These are phyloP conservation scores for Hassar affinis DNA, from an alignment of 2,113 vertebrate species.

Conservation along the genomic window DNA sequence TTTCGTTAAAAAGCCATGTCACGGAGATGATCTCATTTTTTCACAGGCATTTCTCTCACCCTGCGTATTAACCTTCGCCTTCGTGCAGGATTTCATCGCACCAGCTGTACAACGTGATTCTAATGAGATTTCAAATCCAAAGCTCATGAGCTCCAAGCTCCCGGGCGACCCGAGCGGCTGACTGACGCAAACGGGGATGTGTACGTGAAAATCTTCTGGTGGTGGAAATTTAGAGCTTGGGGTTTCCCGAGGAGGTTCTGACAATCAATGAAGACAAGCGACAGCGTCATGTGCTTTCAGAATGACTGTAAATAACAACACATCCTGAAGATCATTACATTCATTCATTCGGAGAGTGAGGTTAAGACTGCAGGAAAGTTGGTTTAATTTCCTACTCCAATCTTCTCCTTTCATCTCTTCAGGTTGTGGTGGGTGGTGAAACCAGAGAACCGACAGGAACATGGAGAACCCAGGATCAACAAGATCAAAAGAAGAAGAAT, in stretches of 20 bases:
- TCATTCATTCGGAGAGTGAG: background rate
- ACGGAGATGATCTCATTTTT: slow-evolving; percentile 6
- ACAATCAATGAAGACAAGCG: background rate
- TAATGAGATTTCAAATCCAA: background rate
- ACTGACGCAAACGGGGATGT: background rate
- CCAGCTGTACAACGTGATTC: background rate
- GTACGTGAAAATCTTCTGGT: background rate
- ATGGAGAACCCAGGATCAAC: background rate
- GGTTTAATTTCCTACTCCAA: background rate
- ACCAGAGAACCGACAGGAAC: background rate
- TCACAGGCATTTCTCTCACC: background rate
- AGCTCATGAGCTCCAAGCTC: background rate
- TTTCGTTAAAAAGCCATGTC: slow-evolving; percentile 20
- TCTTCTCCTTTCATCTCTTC: background rate
- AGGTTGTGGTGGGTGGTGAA: background rate
- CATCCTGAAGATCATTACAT: background rate
- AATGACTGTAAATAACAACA: background rate
- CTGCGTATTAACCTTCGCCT: background rate
- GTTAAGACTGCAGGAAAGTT: background rate
- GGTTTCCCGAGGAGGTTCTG: too few relatives aligned
- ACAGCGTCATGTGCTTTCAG: background rate
- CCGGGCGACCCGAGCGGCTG: background rate
- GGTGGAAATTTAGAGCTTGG: background rate
- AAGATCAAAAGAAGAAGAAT: too few relatives aligned
- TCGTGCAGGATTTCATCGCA: background rate